Evolutionary conservation across 2,797 vertebrate genomes (phyloP), one percentile per base, ranked within the genome.

Genomic region (Chromis chromis): DNA sequence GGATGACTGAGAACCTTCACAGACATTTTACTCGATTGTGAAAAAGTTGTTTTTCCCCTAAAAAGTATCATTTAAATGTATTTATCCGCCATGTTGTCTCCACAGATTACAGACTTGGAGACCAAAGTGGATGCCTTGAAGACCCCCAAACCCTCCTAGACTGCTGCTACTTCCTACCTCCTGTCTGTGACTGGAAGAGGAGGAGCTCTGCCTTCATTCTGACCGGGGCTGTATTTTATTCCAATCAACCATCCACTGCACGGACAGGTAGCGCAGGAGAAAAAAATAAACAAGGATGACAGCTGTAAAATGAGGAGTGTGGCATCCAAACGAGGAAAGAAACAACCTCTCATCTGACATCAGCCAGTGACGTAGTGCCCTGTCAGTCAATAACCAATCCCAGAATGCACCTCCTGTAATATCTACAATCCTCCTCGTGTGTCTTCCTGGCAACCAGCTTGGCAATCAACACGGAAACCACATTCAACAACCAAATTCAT

Each of bases 91-190:
- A 0, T 64, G 27, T 68, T 63, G 22, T 77, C 65, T 87, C 74
- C 76, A 68, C 92, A 98, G 97, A 97, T 98, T 88, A 94, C 95
- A 49, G 96, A 98, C 91, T 89, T 98, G 94, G 96, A 98, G 94
- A 95, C 95, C 90, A 97, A 96, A 93, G 95, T 98, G 92, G 96
- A 96, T 24, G 94, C 96, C 90, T 94, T 97, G 92, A 97, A 96
- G 94, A 95, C 93, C 89, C 93, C 96, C 72, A 93, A 95, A 70
- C 93, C 96, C 69, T 96, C 96, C 83, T 97, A 97, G 94, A 84
- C 81, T 71, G 88, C 86, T 88, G 81, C 64, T 83, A 70, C 77
- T 49, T 70, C 82, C 78, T 21, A 42, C 85, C 82, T 88, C 86
- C 83, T 57, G 55, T 79, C 77, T 75, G 73, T 50, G 70, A 87